phyloP scores from a whole-genome alignment of 2,113 vertebrate genomes.

The Ictidomys tridecemlineatus region DNA sequence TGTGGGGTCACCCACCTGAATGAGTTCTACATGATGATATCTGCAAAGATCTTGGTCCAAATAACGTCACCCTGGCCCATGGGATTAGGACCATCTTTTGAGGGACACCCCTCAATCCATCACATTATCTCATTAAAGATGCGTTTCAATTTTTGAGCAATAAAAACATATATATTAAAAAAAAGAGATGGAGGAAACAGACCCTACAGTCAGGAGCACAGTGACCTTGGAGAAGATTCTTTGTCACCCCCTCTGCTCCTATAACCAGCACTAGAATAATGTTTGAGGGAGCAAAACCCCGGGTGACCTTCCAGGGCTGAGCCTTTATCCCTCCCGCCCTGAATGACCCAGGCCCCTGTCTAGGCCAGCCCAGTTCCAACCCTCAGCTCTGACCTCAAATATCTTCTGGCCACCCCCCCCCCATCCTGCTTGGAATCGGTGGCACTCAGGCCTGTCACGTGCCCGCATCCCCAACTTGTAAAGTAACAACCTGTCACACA shows the following conservation, averaged over 20 bases:
- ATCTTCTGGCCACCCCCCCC: background rate
- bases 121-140: background rate
- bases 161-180: background rate
- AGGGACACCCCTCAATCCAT: background rate
- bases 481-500: constrained; percentile 83
- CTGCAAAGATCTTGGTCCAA: background rate
- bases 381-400: background rate
- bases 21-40: background rate
- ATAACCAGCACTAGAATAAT: accelerated
- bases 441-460: background rate
- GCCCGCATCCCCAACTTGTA: constrained; percentile 58
- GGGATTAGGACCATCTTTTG: background rate
- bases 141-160: background rate
- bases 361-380: background rate
- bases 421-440: background rate
- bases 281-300: accelerated
- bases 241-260: too few relatives aligned
- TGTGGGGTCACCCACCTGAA: background rate
- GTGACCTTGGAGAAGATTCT: background rate
- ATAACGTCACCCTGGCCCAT: background rate
- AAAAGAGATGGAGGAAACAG: background rate
- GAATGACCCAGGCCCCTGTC: background rate
- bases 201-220: background rate
- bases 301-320: accelerated
- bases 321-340: background rate